Conservation (phyloP, 2,113 vertebrate genomes). For the Apodemus sylvaticus region DNA sequence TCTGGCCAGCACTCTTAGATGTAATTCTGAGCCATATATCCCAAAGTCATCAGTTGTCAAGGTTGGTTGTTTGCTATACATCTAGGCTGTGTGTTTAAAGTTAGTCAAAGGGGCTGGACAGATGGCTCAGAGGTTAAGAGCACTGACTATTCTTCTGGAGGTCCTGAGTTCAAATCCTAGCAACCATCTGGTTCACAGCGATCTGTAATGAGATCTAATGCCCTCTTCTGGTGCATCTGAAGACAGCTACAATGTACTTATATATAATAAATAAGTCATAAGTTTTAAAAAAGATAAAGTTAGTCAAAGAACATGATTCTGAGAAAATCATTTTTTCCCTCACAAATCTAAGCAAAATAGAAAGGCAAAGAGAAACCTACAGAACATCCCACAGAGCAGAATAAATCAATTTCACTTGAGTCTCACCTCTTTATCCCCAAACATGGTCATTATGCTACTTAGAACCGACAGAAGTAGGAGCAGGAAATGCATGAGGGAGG, state of each 20-base stretch:
- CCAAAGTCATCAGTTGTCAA: constrained; percentile 30
- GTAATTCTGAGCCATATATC: neutral
- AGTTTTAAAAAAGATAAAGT: neutral
- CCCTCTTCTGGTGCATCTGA: too few species aligned
- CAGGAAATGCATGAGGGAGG: constrained; percentile 35
- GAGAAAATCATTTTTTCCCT: constrained; percentile 60
- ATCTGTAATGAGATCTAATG: too few species aligned
- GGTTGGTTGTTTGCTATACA: neutral
- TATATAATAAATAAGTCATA: too few species aligned
- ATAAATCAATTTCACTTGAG: constrained; percentile 59
- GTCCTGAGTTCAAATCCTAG: too few species aligned
- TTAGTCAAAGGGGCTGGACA: neutral
- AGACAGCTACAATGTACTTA: too few species aligned
- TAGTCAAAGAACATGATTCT: constrained; percentile 39
- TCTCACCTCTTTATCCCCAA: constrained; percentile 57
- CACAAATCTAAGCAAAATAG: constrained; percentile 60
- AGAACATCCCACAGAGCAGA: constrained; percentile 60
- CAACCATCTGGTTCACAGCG: too few species aligned
- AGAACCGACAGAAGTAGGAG: constrained; percentile 31
- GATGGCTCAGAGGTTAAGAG: too few species aligned
- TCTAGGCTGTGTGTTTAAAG: neutral
- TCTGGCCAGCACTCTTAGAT: constrained; percentile 23
- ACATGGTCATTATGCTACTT: constrained; percentile 43
- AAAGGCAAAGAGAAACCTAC: neutral
- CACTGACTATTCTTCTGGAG: too few species aligned